phyloP scores from a whole-genome alignment of 2,113 vertebrate species.

The Pantherophis guttatus region DNA sequence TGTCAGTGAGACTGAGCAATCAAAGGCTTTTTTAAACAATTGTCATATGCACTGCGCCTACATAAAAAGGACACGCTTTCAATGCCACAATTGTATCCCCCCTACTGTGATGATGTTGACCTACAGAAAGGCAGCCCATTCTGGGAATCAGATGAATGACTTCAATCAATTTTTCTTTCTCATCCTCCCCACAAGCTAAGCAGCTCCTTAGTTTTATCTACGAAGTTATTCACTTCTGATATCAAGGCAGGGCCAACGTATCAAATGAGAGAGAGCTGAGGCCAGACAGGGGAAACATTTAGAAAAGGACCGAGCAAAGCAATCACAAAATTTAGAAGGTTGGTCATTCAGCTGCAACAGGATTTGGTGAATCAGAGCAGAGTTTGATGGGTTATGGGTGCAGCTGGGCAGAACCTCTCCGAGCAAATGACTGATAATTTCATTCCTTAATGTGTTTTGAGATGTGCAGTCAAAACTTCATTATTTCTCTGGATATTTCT shows the following conservation, averaged over 20 bases:
- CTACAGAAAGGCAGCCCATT: not conserved
- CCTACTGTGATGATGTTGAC: not conserved
- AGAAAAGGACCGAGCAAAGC: not conserved
- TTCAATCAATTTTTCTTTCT: slow-evolving; percentile 28
- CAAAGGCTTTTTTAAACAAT: not conserved
- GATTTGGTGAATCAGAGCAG: not conserved
- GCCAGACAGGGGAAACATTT: not conserved
- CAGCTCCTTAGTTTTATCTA: slow-evolving; percentile 37
- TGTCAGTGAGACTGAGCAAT: not conserved
- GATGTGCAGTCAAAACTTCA: not conserved
- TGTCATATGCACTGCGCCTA: not conserved
- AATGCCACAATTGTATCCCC: not conserved
- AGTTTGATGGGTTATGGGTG: not conserved
- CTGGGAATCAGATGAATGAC: not conserved
- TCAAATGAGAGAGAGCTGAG: not conserved
- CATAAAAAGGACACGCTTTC: not conserved
- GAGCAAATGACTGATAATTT: not conserved
- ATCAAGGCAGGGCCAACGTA: not conserved
- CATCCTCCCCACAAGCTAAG: slow-evolving; percentile 8
- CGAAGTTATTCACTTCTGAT: not conserved
- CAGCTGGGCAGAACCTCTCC: not conserved
- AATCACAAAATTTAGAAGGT: not conserved
- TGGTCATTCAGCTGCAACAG: not conserved
- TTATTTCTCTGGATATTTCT: not conserved
- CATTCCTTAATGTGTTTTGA: not conserved